phyloP scores from a whole-genome alignment of 2,888 invertebrate species.

The Caenorhabditis sulstoni region DNA sequence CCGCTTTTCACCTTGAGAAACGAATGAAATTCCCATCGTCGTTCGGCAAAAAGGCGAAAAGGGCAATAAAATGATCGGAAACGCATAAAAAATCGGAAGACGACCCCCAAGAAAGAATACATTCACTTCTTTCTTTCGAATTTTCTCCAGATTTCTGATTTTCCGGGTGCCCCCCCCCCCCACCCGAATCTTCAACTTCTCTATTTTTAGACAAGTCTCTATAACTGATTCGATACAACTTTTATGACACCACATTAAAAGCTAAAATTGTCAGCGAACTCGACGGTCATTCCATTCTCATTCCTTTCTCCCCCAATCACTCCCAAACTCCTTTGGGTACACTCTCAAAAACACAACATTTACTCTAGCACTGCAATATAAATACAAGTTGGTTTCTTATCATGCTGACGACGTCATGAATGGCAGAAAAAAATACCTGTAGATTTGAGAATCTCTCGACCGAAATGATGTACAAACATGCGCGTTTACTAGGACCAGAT shows the following conservation, averaged over 20 bases:
- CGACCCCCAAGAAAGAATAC: constrained; percentile 10
- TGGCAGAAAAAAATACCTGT: constrained; percentile 5
- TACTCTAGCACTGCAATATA: not conserved
- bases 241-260: constrained; percentile 16
- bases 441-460: not conserved
- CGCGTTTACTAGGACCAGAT: too few species aligned
- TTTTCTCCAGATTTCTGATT: not conserved
- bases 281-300: not conserved
- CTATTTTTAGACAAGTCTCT: not conserved
- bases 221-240: constrained; percentile 1
- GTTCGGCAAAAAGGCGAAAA: constrained; percentile 20
- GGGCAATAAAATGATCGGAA: constrained; percentile 42
- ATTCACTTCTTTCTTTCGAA: not conserved
- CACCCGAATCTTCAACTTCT: not conserved
- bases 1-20: constrained; percentile 28
- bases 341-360: not conserved
- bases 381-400: not conserved
- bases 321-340: not conserved
- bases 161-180: not conserved
- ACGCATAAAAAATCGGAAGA: constrained; percentile 27
- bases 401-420: not conserved
- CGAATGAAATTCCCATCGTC: not conserved
- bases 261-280: constrained; percentile 11
- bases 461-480: constrained; percentile 1
- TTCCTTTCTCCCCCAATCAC: not conserved